A percentile compares a stretch with the other conserved stretches of the same genome.
These are phyloP conservation scores for Enteromius afrohamiltoni DNA, from an alignment of 2,797 vertebrate species.

Conservation along the genomic window DNA sequence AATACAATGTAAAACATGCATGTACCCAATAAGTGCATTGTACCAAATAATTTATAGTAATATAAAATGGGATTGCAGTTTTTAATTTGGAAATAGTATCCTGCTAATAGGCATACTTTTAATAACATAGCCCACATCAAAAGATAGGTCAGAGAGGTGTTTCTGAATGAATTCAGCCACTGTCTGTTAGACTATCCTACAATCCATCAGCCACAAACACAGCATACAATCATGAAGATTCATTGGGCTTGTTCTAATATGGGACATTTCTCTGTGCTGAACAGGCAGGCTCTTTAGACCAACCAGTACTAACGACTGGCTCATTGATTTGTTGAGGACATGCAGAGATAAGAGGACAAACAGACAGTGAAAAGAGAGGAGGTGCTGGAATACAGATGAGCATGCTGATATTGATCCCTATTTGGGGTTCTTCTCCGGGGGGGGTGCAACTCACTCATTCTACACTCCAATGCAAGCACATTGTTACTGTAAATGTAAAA, in stretches of 20 bases:
- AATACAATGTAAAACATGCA: too few species aligned
- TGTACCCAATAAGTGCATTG: too few species aligned
- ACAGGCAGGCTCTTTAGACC: conserved; percentile 60
- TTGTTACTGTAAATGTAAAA: neutral
- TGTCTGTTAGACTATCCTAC: neutral
- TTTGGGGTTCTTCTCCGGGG: conserved; percentile 60
- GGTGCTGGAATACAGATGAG: conserved; percentile 50
- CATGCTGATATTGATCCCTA: conserved; percentile 29
- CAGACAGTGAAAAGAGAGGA: conserved; percentile 57
- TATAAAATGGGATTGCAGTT: too few species aligned
- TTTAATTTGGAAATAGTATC: too few species aligned
- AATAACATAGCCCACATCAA: neutral
- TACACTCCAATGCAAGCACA: neutral
- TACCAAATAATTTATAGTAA: too few species aligned
- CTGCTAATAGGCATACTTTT: neutral
- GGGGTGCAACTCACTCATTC: conserved; percentile 57
- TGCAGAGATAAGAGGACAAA: conserved; percentile 70
- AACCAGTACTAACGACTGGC: conserved; percentile 68
- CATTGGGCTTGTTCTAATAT: conserved; percentile 15
- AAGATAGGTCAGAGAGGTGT: neutral
- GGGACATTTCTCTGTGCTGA: conserved; percentile 56
- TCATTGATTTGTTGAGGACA: conserved; percentile 73
- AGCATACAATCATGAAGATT: conserved; percentile 27
- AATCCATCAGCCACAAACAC: conserved; percentile 17
- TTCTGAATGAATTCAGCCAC: conserved; percentile 29